Base-by-base conservation (phyloP, 2,797 vertebrate genomes). In the Onychomys leucogaster region DNA sequence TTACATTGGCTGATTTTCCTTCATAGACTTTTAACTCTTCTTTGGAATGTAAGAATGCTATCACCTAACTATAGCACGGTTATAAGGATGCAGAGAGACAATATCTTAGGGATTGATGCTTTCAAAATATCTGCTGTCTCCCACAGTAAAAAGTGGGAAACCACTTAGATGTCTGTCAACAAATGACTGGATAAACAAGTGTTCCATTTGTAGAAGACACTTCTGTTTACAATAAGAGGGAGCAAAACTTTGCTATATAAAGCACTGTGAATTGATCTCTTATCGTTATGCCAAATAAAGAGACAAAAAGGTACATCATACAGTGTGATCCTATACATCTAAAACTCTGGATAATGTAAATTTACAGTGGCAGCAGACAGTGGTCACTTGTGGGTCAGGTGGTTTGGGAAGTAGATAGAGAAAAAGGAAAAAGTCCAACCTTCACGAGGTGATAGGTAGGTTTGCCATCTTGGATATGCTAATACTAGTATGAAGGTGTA, bases 261-360 rank as follows among this genome's bases (percentile, higher is more conserved):
- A 71, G 13, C n/a, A 73, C 19, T 9, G 25, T 93, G 63, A 90
- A 23, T 29, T 16, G 49, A 43, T 89, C 61, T 1, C 80, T 73
- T 84, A 46, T 90, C 81, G 52, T 80, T 87, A 80, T 75, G 83
- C 71, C 63, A 49, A 73, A 37, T 85, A 34, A 93, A 73, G 69
- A 91, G 71, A 43, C 37, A 25, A 46, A 83, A 77, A 59, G 19
- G 29, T 34, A 41, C 12, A 71, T 41, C 12, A 71, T 41, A 23
- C 63, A 43, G 0, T 76, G 11, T 52, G n/a, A 88, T 73, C 90
- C 46, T 52, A 19, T 90, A 92, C 77, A 77, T 49, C 69, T 82
- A 34, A 89, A 93, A 86, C 77, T 77, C 88, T 83, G 52, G 41
- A 91, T 91, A 43, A 59, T 87, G 17, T 57, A 59, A 92, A 89